A percentile compares a stretch with the other conserved stretches of the same genome.
phyloP scores from a whole-genome alignment of 2,797 vertebrate genomes.

The Arnoldichthys spilopterus region DNA sequence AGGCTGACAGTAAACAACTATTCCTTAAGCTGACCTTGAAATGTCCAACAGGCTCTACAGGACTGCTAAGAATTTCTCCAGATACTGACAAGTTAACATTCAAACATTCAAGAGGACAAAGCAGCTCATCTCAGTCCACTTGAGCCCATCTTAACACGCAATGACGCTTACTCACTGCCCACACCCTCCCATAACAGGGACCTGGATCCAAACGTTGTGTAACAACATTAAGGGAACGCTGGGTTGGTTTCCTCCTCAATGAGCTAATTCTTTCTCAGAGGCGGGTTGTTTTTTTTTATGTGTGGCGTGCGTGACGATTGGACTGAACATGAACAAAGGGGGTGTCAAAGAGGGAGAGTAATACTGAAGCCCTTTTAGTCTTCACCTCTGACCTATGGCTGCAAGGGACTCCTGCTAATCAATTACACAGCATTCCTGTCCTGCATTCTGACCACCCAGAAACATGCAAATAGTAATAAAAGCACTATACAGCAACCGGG shows the following conservation, averaged over 20 bases:
- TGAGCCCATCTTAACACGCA: neutral
- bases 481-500: neutral
- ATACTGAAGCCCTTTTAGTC: neutral
- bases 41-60: too few species aligned
- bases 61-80: neutral
- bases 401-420: constrained; percentile 9
- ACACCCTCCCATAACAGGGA: constrained; percentile 19
- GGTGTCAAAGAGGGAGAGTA: neutral
- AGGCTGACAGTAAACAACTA: too few species aligned
- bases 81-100: neutral
- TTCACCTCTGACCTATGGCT: constrained; percentile 31
- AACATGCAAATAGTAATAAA: neutral
- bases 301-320: neutral
- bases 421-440: constrained; percentile 31
- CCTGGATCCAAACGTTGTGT: constrained; percentile 12
- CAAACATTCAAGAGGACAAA: neutral
- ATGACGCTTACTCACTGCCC: neutral
- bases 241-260: constrained; percentile 5
- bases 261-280: constrained; percentile 14
- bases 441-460: constrained; percentile 3
- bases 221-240: constrained; percentile 17
- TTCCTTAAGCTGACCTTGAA: too few species aligned
- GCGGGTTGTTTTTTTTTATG: neutral
- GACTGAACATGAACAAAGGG: neutral
- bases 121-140: neutral